Conservation (phyloP, 2,113 vertebrate species). For the Toxotes jaculatrix region DNA sequence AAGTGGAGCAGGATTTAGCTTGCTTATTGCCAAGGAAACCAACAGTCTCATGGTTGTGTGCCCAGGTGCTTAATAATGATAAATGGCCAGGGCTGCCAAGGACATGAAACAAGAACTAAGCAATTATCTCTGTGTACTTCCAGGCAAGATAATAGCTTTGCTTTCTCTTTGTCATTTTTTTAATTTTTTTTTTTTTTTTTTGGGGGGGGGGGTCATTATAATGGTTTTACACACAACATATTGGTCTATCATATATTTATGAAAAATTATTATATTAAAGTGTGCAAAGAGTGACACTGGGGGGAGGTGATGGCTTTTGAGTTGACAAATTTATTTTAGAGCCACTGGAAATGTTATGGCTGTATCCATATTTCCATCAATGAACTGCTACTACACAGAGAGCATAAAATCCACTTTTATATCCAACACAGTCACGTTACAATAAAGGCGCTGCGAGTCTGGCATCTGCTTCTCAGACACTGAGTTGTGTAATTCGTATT, state of each 20-base stretch:
- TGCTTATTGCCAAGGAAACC: slow-evolving; percentile 81
- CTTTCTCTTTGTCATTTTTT: slow-evolving; percentile 5
- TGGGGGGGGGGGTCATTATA: not conserved
- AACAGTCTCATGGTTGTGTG: slow-evolving; percentile 60
- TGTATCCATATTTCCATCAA: slow-evolving; percentile 39
- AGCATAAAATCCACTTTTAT: slow-evolving; percentile 1
- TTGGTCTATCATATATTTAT: not conserved
- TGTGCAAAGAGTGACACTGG: not conserved
- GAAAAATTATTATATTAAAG: not conserved
- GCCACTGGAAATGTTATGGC: not conserved
- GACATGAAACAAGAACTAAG: slow-evolving; percentile 40
- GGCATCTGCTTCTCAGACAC: slow-evolving; percentile 15
- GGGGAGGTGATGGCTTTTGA: not conserved
- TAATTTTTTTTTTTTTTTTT: not conserved
- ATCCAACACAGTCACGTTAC: not conserved
- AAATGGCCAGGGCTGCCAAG: slow-evolving; percentile 46
- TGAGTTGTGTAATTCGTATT: slow-evolving; percentile 18
- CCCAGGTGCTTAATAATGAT: slow-evolving; percentile 57
- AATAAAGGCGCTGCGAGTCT: slow-evolving; percentile 3
- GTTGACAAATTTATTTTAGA: not conserved
- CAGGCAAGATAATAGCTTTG: slow-evolving; percentile 17
- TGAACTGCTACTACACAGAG: slow-evolving; percentile 8
- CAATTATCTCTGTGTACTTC: slow-evolving; percentile 52
- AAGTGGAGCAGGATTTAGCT: slow-evolving; percentile 77
- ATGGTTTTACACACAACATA: not conserved